Percentiles rank a stretch among this genome's conserved stretches.
phyloP scores from a whole-genome alignment of 2,797 vertebrate species.

The Enteromius afrohamiltoni region DNA sequence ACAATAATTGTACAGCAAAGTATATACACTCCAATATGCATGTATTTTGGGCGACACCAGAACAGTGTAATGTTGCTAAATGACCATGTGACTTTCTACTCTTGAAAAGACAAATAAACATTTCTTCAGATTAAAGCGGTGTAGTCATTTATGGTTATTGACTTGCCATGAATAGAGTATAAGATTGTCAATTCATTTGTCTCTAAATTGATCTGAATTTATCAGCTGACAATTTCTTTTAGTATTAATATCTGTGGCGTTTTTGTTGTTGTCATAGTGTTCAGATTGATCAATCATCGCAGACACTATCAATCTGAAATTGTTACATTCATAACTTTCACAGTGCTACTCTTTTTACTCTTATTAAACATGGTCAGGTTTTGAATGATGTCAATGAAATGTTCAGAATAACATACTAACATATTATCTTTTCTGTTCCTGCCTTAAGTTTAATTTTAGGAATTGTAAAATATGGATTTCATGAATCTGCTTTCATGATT shows the following conservation, averaged over 20 bases:
- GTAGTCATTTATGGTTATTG: conserved; percentile 37
- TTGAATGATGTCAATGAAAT: neutral
- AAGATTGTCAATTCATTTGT: conserved; percentile 28
- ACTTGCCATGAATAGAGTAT: neutral
- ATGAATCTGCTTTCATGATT: neutral
- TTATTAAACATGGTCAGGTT: neutral
- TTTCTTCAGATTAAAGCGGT: conserved; percentile 62
- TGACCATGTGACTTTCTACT: conserved; percentile 73
- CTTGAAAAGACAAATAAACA: conserved; percentile 70
- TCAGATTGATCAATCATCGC: neutral
- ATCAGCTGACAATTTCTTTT: neutral
- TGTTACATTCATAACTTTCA: neutral
- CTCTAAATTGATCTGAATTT: conserved; percentile 52
- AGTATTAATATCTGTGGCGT: neutral
- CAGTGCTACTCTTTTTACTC: neutral
- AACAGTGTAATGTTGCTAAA: conserved; percentile 64
- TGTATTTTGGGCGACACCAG: conserved; percentile 68
- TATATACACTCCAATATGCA: conserved; percentile 65
- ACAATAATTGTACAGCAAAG: conserved; percentile 60
- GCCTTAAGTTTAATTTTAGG: neutral
- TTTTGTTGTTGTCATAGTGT: neutral
- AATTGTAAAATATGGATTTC: neutral
- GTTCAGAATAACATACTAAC: neutral
- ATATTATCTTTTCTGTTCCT: neutral
- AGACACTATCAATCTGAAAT: neutral